A percentile compares a stretch with the other conserved stretches of the same genome.
Conservation (phyloP, 2,797 vertebrate species). For the Heteromormyrus szaboi region DNA sequence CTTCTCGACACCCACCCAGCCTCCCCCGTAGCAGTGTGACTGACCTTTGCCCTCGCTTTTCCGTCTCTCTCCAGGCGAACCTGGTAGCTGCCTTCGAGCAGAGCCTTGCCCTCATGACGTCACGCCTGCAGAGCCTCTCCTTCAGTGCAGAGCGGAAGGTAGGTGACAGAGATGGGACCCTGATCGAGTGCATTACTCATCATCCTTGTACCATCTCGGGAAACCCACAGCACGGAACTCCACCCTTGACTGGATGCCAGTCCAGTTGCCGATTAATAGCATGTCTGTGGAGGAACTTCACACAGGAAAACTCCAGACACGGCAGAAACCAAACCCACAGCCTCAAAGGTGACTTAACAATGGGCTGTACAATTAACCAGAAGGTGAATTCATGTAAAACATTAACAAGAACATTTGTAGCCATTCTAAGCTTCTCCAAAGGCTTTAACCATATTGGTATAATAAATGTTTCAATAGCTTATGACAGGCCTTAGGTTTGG, state of each 20-base stretch:
- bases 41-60: conserved; percentile 5
- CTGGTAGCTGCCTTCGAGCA: conserved; percentile 96
- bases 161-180: not conserved
- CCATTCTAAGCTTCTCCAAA: not conserved
- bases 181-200: not conserved
- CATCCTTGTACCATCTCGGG: not conserved
- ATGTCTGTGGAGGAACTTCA: not conserved
- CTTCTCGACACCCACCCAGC: not conserved
- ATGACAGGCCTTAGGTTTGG: not conserved
- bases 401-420: not conserved
- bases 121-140: conserved; percentile 84
- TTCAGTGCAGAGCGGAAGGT: conserved; percentile 92
- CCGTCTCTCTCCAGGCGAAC: conserved; percentile 65
- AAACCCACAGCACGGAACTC: not conserved
- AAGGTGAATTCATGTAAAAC: not conserved
- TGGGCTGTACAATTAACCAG: not conserved
- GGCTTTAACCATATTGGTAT: not conserved
- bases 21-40: not conserved
- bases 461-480: not conserved
- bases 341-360: not conserved
- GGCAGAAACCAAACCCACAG: not conserved
- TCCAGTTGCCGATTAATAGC: not conserved
- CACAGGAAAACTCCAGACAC: not conserved
- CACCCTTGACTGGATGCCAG: not conserved
- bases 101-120: conserved; percentile 93